Percentiles rank a stretch among this genome's conserved stretches.
Evolutionary conservation across 2,888 invertebrate genomes (phyloP).

Genomic region (Melipona beecheii): DNA sequence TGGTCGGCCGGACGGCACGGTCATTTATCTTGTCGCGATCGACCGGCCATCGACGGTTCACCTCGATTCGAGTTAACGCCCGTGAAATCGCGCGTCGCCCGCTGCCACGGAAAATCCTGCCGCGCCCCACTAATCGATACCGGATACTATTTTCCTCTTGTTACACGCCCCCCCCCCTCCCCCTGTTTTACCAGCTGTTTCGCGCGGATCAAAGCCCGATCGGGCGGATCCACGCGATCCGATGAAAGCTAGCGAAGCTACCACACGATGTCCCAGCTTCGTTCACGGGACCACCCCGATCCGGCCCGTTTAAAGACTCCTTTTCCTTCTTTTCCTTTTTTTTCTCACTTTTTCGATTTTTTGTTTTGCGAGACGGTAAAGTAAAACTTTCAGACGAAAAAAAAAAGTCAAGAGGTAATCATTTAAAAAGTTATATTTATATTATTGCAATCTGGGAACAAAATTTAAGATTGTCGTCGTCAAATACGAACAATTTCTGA

Average conservation of each 20-base stretch:
- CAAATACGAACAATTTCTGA: no score
- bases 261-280: conserved; percentile 13
- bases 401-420: no score
- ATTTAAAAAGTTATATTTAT: no score
- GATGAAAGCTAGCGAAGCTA: conserved; percentile 40
- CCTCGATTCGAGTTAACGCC: conserved; percentile 74
- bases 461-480: no score
- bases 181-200: conserved; percentile 56
- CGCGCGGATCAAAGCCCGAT: conserved; percentile 41
- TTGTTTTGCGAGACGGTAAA: no score
- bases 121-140: conserved; percentile 62
- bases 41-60: conserved; percentile 72
- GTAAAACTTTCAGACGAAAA: no score
- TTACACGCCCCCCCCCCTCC: conserved; percentile 15
- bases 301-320: conserved; percentile 3
- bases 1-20: conserved; percentile 75
- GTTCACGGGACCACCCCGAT: background rate
- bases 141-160: conserved; percentile 62
- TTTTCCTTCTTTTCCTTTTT: background rate
- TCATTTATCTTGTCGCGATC: conserved; percentile 80
- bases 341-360: background rate
- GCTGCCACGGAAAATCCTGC: conserved; percentile 69
- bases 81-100: conserved; percentile 77
- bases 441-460: no score
- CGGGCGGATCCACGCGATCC: background rate